Base-by-base conservation (phyloP, 2,113 vertebrate genomes). In the Gymnorhina tibicen region DNA sequence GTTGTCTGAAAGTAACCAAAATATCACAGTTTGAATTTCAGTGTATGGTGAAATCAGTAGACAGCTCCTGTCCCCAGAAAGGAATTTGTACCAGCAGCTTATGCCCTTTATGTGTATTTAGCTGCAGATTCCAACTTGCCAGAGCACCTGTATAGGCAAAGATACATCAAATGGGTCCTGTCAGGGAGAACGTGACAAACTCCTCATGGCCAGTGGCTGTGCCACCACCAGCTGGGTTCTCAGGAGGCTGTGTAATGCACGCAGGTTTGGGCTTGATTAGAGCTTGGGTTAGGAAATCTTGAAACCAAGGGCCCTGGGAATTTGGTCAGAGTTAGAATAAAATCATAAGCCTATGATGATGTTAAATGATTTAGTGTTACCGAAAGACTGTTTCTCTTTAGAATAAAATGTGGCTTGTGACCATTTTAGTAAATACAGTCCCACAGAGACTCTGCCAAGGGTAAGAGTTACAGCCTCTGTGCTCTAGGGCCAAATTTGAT, bases 251-350 rank as follows among this genome's bases (percentile, higher is more conserved):
- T 11, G 50, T 30, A 76, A 91, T 19, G 35, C 86, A 59, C 0
- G 3, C 81, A 97, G 32, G 92, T 88, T 91, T 68, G 82, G 76
- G 66, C 93, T 91, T 94, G 94, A 82, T 64, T 49, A 78, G 23
- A 80, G 52, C 52, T 79, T 87, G 63, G 20, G 49, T 95, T 92
- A 84, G 39, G 68, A 95, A 95, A 93, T 70, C 56, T 78, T 63
- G 77, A 92, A 93, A 59, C 7, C 24, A 60, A 81, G 41, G 30
- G 39, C 44, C 49, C 66, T 91, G 66, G 52, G 62, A 96, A 76
- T 64, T 75, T 76, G 62, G 93, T 87, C 62, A 78, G 70, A 83
- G 63, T 53, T 30, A 73, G 72, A 74, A 75, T 64, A 89, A 87
- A 91, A 78, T 83, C 73, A 64, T 41, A 64, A 91, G 83, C 60